Evolutionary conservation across 1,140 invertebrate species (phyloP), one percentile per base, ranked within the genome.

Genomic region (Augochlora pura): DNA sequence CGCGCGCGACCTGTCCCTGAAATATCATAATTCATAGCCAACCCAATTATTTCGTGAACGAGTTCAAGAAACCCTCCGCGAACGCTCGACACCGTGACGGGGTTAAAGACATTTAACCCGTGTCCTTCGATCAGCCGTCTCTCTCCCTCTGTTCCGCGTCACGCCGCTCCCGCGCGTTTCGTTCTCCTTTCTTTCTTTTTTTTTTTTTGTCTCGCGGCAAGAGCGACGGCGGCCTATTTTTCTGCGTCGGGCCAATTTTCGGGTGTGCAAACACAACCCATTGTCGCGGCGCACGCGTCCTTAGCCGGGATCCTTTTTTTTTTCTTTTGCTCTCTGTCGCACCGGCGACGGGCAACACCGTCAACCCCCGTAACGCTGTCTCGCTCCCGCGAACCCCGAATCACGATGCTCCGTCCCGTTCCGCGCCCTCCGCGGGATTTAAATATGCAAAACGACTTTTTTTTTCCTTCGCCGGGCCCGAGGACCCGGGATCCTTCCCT

Each of bases 391-490:
- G n/a, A 64, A n/a, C 21, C 67, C 42, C n/a, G 46, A 14, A 18
- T 59, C 46, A 71, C 65, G 46, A 52, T 80, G 77, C 72, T 52
- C 77, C 21, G 25, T 64, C 27, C 54, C 54, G 6, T 23, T 60
- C 68, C 75, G 49, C 25, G 16, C 72, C 59, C 67, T 65, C 39
- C 72, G 82, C 83, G 77, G 80, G 88, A 90, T 90, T 90, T 91
- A 91, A 91, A 91, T 91, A 90, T 90, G 89, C 87, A 90, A 90
- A 90, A 82, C 88, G 88, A 91, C 84, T 91, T 91, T 91, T 91
- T 52, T 91, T 84, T 75, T 81, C 80, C 75, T 78, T 86, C 86
- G 84, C 89, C 82, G 18, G 87, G 84, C 85, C 79, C 18, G 65
- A 7, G 42, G 23, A n/a, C n/a, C 54, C 54, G 21, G 75, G 83